Percentiles rank a stretch among this genome's conserved stretches.
These are phyloP conservation scores for Staurois parvus DNA, from an alignment of 2,797 vertebrate genomes.

Conservation along the genomic window DNA sequence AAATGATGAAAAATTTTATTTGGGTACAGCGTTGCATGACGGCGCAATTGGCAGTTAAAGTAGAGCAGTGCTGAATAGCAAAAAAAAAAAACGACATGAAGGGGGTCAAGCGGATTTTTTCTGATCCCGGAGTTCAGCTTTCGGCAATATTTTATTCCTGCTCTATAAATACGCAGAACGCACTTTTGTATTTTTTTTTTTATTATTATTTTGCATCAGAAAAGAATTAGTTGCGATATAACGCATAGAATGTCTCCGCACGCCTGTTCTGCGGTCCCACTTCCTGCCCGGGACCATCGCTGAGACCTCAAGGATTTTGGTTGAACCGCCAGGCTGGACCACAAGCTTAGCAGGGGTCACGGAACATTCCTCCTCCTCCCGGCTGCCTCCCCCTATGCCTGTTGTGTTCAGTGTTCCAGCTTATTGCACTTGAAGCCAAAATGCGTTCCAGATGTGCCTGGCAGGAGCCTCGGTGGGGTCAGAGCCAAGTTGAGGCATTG, in stretches of 20 bases:
- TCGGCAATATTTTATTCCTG: too few species aligned
- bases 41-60: too few species aligned
- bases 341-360: slow-evolving; percentile 63
- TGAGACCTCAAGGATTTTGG: slow-evolving; percentile 54
- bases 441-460: slow-evolving; percentile 75
- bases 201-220: background rate
- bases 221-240: background rate
- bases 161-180: too few species aligned
- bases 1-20: too few species aligned
- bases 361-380: slow-evolving; percentile 64
- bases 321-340: slow-evolving; percentile 60
- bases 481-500: slow-evolving; percentile 70
- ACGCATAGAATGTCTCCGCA: background rate
- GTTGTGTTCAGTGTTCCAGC: slow-evolving; percentile 67
- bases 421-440: slow-evolving; percentile 73
- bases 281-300: slow-evolving; percentile 48
- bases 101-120: too few species aligned
- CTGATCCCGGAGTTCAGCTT: too few species aligned
- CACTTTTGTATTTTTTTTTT: background rate
- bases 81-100: too few species aligned
- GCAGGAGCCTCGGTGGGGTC: slow-evolving; percentile 69
- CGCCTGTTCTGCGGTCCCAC: background rate
- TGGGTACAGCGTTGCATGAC: too few species aligned
- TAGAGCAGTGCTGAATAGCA: too few species aligned
- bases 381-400: slow-evolving; percentile 36